These are phyloP conservation scores for Parelbella ahira DNA, from an alignment of 2,888 invertebrate species.

Conservation along the genomic window DNA sequence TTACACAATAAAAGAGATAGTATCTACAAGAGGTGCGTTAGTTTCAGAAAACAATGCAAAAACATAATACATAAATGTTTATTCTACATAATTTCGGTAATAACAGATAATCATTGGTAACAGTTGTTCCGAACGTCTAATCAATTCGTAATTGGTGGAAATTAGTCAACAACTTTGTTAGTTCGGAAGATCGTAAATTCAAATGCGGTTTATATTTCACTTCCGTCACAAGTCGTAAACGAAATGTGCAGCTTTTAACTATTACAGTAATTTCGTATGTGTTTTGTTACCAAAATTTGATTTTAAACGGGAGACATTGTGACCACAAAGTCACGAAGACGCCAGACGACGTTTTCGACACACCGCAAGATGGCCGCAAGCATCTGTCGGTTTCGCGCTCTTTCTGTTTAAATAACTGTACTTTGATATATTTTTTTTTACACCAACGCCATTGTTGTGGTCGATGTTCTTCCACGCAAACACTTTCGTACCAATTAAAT, in stretches of 20 bases:
- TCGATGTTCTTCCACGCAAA: constrained; percentile 51
- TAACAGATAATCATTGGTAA: constrained; percentile 14
- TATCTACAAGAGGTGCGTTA: not conserved
- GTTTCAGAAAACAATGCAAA: not conserved
- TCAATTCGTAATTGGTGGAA: constrained; percentile 13
- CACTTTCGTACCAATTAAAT: constrained; percentile 50
- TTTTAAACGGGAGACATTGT: constrained; percentile 69
- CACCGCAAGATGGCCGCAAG: constrained; percentile 72
- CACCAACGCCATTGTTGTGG: constrained; percentile 65
- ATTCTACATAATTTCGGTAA: constrained; percentile 18
- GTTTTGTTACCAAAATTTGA: constrained; percentile 65
- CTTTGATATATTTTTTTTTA: constrained; percentile 63
- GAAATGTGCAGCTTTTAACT: constrained; percentile 45
- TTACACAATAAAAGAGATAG: too few species aligned
- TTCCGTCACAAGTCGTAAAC: constrained; percentile 9
- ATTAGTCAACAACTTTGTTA: constrained; percentile 24
- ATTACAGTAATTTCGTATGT: constrained; percentile 43
- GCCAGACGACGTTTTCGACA: constrained; percentile 53
- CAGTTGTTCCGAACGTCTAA: constrained; percentile 9
- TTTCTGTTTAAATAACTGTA: constrained; percentile 65
- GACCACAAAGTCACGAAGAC: constrained; percentile 69
- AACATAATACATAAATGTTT: constrained; percentile 10
- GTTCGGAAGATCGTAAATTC: constrained; percentile 14
- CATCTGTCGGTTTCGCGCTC: constrained; percentile 78
- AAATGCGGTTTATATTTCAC: constrained; percentile 33